phyloP scores from a whole-genome alignment of 1,140 invertebrate genomes.

The Limonius californicus region DNA sequence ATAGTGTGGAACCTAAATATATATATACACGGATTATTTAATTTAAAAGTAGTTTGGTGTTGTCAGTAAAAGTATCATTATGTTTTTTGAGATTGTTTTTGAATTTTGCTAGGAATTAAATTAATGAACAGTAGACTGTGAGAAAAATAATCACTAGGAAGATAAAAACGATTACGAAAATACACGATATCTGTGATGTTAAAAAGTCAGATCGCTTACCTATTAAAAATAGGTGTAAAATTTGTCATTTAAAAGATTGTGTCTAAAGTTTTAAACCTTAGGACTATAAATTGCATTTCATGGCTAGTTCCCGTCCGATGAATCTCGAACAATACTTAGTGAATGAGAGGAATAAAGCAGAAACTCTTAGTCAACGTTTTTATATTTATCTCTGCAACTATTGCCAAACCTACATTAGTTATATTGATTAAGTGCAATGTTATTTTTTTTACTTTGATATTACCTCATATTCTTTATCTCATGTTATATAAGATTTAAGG shows the following conservation, averaged over 20 bases:
- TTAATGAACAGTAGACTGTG: background rate
- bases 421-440: slow-evolving; percentile 22
- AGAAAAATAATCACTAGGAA: slow-evolving; percentile 5
- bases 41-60: background rate
- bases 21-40: no score
- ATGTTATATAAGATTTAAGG: slow-evolving; percentile 20
- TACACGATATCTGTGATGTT: slow-evolving; percentile 8
- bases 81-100: slow-evolving; percentile 2
- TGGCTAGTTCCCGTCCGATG: slow-evolving; percentile 5
- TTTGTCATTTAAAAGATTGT: background rate
- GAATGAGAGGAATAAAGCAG: background rate
- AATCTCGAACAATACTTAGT: background rate
- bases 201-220: slow-evolving; percentile 5
- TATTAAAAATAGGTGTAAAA: slow-evolving; percentile 12
- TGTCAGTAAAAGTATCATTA: slow-evolving; percentile 2
- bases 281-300: slow-evolving; percentile 11
- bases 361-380: slow-evolving; percentile 11
- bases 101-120: no score
- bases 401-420: slow-evolving; percentile 21
- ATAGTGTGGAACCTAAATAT: no score
- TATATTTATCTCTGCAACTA: slow-evolving; percentile 5
- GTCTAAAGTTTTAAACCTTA: slow-evolving; percentile 10
- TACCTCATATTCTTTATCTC: slow-evolving; percentile 41
- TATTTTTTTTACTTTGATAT: slow-evolving; percentile 27
- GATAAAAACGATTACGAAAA: background rate